Evolutionary conservation across 2,888 invertebrate species (phyloP), one percentile per base, ranked within the genome.

Genomic region (Cheilosia variabilis): DNA sequence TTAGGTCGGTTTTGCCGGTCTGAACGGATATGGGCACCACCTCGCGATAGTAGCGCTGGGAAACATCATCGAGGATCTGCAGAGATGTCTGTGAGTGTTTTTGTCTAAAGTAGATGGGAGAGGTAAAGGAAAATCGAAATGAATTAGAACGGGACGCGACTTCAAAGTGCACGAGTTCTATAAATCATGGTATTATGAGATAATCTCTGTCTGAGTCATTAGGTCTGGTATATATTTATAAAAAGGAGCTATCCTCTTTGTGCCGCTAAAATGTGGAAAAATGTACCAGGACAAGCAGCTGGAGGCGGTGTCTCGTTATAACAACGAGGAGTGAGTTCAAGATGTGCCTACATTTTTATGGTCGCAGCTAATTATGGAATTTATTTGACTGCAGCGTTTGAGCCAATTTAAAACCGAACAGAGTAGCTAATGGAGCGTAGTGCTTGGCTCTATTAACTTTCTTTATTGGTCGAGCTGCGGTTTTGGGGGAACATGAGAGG

Each of bases 1-100:
- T 92, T 62, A 91, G 89, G 72, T 91, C 92, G 24, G 89, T 89
- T 87, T 91, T 91, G n/a, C 89, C 90, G 34, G 90, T 89, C 72
- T 90, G 89, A 37, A 90, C 89, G 60, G 91, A 89, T 47, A 91
- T 89, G 57, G 91, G 91, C 10, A 91, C 88, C 5, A 91, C 90
- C 88, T 92, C 92, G 27, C 91, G 91, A 87, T 92, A 92, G 80
- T 92, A 92, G 58, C 91, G 90, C 88, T 90, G 91, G 45, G 92
- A 91, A 65, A 92, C 91, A 87, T 92, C 92, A 88, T 92, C 92
- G 10, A 92, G 89, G 75, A 92, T 92, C 88, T 92, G 92, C 81
- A 92, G 87, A 27, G 92, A 92, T 55, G 91, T 91, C 87, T 92
- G 91, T 63, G 92, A 92, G 87, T 91, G 91, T 87, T 92, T 92